phyloP scores from a whole-genome alignment of 2,113 vertebrate species.

The Phaetusa simplex region DNA sequence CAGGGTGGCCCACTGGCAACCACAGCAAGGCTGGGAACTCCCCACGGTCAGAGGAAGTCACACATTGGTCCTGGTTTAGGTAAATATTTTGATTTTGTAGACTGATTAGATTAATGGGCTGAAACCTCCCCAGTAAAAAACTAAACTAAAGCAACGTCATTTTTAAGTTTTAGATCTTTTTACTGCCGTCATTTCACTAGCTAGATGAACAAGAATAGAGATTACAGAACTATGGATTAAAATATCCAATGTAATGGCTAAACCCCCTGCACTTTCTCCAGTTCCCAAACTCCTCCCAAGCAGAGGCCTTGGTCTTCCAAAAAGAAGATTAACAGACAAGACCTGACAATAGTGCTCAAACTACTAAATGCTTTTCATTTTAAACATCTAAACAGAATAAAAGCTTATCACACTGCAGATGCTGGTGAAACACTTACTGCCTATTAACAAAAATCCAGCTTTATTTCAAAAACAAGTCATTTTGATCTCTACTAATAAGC shows the following conservation, averaged over 20 bases:
- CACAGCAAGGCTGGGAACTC: neutral
- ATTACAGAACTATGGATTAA: neutral
- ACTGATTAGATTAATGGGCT: neutral
- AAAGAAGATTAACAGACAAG: neutral
- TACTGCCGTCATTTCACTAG: neutral
- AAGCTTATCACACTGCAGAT: neutral
- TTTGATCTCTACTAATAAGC: neutral
- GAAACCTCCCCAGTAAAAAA: neutral
- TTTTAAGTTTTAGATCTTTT: neutral
- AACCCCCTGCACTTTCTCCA: neutral
- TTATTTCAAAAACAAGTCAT: neutral
- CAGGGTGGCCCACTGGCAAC: neutral
- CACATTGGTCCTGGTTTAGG: neutral
- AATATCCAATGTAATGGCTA: rapidly evolving
- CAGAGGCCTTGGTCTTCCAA: neutral
- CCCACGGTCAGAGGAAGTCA: neutral
- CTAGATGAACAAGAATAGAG: neutral
- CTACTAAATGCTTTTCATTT: neutral
- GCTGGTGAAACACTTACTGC: neutral
- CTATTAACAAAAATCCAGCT: neutral
- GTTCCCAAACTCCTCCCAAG: neutral
- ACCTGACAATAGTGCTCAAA: neutral
- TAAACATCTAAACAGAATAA: neutral
- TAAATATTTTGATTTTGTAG: neutral
- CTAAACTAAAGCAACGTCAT: neutral